These are phyloP conservation scores for Eriocheir sinensis DNA, from an alignment of 1,140 invertebrate species.

Conservation along the genomic window DNA sequence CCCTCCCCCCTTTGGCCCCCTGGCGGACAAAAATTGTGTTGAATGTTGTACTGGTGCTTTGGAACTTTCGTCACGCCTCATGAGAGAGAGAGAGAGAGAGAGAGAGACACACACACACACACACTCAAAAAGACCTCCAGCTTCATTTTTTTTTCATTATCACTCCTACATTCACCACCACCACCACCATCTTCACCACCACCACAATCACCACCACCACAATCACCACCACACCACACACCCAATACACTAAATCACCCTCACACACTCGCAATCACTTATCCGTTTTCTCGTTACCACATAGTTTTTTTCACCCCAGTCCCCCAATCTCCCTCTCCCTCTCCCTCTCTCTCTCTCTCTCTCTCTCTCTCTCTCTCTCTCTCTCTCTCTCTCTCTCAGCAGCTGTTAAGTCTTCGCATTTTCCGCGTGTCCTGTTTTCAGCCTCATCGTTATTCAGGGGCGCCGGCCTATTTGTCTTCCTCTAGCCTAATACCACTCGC, in stretches of 20 bases:
- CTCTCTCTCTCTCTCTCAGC: conserved; percentile 42
- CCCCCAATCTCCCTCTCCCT: not conserved
- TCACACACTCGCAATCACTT: conserved; percentile 29
- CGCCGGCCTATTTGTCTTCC: conserved; percentile 55
- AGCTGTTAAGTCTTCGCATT: conserved; percentile 63
- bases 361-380: conserved; percentile 40
- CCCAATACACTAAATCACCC: conserved; percentile 34
- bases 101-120: too few species aligned
- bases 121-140: too few species aligned
- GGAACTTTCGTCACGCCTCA: too few species aligned
- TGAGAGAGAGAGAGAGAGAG: not conserved
- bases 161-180: not conserved
- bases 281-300: conserved; percentile 61
- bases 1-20: too few species aligned
- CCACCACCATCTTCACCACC: conserved; percentile 6
- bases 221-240: conserved; percentile 20
- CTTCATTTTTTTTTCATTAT: not conserved
- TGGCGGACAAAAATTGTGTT: too few species aligned
- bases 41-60: too few species aligned
- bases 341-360: not conserved
- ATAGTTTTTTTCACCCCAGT: too few species aligned
- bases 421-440: conserved; percentile 54
- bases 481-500: conserved; percentile 26
- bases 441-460: conserved; percentile 64
- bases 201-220: too few species aligned